Base-by-base conservation (phyloP, 2,797 vertebrate genomes). In the Centroberyx gerrardi region DNA sequence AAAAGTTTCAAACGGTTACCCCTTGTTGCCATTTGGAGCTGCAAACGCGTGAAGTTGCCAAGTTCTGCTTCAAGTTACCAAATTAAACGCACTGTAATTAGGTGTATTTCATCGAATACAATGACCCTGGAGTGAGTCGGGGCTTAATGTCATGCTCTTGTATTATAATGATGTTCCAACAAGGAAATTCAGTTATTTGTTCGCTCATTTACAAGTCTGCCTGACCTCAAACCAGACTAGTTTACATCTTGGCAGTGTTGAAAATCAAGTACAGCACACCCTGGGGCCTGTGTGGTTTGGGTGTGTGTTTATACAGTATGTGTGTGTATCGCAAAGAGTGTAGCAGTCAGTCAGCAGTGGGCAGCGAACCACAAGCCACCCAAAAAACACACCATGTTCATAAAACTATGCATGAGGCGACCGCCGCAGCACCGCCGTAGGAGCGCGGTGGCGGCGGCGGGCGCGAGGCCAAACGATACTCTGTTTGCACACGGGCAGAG, bases 281-380 rank as follows among this genome's bases (percentile, higher is more conserved):
- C 67, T 70, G 61, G 8, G 33, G 53, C 27, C n/a, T 1, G 28
- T 52, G 59, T 77, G 62, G 73, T 31, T 63, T 48, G 61, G 42
- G 8, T 31, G 38, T 60, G 64, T 60, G 64, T 68, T 8, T 66
- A 64, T 52, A 3, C 22, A 13, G 64, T 55, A 12, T 31, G 52
- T 38, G 29, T 59, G 62, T 58, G 63, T 67, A 6, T 69, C 4
- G 1, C 63, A 22, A 12, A 3, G 59, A 68, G 60, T 52, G 49
- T 40, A n/a, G 62, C 62, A 29, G 72, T 67, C 81, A 76, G 42
- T 67, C 9, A 70, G 65, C 75, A 70, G 75, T 31, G 38, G 54
- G 27, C 54, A 52, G 44, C 13, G 56, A 82, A 84, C 90, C 88
- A 75, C 86, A 81, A 36, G 53, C 83, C 81, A 79, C 81, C 81